Evolutionary conservation across 2,888 invertebrate genomes (phyloP).

Genomic region (Sarcophaga subvicina): DNA sequence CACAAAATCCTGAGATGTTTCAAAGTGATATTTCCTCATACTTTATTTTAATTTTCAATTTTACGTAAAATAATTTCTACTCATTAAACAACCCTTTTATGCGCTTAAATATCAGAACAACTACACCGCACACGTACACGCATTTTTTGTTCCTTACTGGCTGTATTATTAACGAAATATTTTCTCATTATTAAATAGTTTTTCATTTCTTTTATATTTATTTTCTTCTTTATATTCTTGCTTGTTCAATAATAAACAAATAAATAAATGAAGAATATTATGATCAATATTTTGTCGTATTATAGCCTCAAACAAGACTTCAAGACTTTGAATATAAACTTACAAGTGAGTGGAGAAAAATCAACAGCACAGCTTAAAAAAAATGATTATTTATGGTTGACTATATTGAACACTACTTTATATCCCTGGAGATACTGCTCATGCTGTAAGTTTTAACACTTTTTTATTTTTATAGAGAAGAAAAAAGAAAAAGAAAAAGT

Average conservation of each 20-base stretch:
- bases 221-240: too few species aligned
- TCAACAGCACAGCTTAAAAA: conserved; percentile 19
- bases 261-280: background rate
- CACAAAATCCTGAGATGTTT: too few species aligned
- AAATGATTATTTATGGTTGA: conserved; percentile 34
- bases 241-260: background rate
- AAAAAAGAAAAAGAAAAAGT: too few species aligned
- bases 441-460: background rate
- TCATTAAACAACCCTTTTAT: too few species aligned
- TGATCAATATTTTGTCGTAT: background rate
- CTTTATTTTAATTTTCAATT: too few species aligned
- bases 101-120: too few species aligned
- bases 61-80: too few species aligned
- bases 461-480: background rate
- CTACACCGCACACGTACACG: too few species aligned
- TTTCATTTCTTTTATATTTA: background rate
- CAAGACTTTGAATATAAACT: background rate
- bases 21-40: too few species aligned
- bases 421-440: background rate
- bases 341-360: background rate
- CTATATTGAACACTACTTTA: conserved; percentile 15
- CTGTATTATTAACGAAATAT: too few species aligned
- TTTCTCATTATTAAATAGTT: background rate
- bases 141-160: too few species aligned
- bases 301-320: conserved; percentile 5